Evolutionary conservation across 1,140 invertebrate genomes (phyloP), one percentile per base, ranked within the genome.

Genomic region (Formica exsecta): DNA sequence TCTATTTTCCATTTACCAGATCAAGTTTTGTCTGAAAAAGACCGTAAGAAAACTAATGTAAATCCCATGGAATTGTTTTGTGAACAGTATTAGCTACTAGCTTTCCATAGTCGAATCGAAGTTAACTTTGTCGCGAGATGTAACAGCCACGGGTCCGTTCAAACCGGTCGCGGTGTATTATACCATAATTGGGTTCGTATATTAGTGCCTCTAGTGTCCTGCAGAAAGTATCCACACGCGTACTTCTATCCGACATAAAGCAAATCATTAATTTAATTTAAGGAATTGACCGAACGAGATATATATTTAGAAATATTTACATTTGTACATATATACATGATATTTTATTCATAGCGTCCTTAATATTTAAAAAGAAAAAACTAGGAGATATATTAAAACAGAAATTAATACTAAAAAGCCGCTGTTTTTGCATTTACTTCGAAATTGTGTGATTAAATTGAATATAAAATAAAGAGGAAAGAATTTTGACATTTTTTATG

Each of bases 151-250:
- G 51, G 38, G 70, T 75, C 22, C 32, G 61, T 61, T 77, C 61
- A 65, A 77, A 77, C 75, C 75, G 59, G 75, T 77, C 75, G 61
- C 41, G 41, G 75, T 77, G 61, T 77, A 77, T 77, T 77, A 62
- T 77, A 29, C 61, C 75, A 77, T 66, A 77, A 77, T 77, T 66
- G 75, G 75, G 25, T 22, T 65, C 57, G 74, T 77, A 77, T 36
- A 65, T 77, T 77, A 66, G 61, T 77, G 41, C 25, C 41, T 48
- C n/a, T 41, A 61, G 57, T 54, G 8, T 76, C 54, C 25, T n/a
- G 38, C 57, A 48, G 11, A 32, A 44, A 64, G 16, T 48, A 77
- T 66, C 41, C 51, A 22, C 57, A 44, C 29, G 59, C 25, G 19
- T 57, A 74, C 38, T 76, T 64, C 61, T 65, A 73, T 36, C 48